phyloP scores from a whole-genome alignment of 2,888 invertebrate genomes.

The Cacoxenus indagator region DNA sequence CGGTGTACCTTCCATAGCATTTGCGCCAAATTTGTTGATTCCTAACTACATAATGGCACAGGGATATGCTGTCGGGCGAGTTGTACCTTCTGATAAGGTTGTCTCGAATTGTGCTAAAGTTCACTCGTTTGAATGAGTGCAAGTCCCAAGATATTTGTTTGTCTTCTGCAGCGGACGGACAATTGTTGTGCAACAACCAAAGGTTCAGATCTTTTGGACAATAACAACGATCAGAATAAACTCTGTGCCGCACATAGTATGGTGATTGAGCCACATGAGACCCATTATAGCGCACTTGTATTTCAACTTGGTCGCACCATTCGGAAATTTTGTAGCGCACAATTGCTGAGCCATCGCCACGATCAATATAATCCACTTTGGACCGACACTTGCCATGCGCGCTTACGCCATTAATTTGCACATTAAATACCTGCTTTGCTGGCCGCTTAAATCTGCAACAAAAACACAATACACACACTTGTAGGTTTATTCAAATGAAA shows the following conservation, averaged over 20 bases:
- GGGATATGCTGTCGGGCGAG: conserved; percentile 84
- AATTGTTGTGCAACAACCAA: conserved; percentile 80
- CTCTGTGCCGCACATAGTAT: conserved; percentile 70
- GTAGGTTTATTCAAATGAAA: neutral
- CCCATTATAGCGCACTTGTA: conserved; percentile 75
- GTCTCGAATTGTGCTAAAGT: conserved; percentile 78
- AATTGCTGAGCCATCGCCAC: conserved; percentile 87
- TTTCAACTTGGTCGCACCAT: conserved; percentile 79
- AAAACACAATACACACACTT: conserved; percentile 1
- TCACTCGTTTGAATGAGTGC: conserved; percentile 76
- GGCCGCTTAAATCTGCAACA: conserved; percentile 73
- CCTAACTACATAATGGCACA: conserved; percentile 91
- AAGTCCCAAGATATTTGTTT: conserved; percentile 82
- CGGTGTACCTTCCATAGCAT: conserved; percentile 95
- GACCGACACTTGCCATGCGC: conserved; percentile 77
- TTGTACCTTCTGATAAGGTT: conserved; percentile 80
- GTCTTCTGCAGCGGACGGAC: conserved; percentile 73
- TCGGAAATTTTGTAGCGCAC: conserved; percentile 86
- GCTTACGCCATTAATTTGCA: conserved; percentile 74
- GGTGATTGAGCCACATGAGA: conserved; percentile 67
- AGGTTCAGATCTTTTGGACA: conserved; percentile 80
- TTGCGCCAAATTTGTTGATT: conserved; percentile 86
- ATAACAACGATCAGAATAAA: conserved; percentile 86
- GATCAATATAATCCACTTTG: conserved; percentile 83
- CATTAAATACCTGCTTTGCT: conserved; percentile 72